Evolutionary conservation across 2,113 vertebrate species (phyloP), one percentile per base, ranked within the genome.

Genomic region (Caranx melampygus): DNA sequence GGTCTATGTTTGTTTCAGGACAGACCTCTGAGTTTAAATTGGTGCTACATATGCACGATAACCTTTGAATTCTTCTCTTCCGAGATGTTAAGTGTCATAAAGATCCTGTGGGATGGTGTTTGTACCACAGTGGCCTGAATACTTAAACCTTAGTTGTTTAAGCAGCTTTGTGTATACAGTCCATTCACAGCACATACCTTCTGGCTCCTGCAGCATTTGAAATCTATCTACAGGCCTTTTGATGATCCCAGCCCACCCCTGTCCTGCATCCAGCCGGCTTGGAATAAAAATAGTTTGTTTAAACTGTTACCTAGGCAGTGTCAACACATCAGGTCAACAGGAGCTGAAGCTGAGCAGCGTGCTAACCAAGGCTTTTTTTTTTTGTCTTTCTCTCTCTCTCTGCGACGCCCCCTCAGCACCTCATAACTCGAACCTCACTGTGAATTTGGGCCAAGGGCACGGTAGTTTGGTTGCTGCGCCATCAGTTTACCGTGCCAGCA

Each of bases 271-370:
- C 80, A 80, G 89, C 79, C 80, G 44, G 75, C 79, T 63, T 45
- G 78, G 74, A 82, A 75, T 90, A 89, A 88, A 92, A 91, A 92
- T 93, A 91, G 91, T 84, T 88, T 92, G 91, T 91, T 92, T 90
- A 90, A 91, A 91, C 80, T 62, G 92, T 93, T 93, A 91, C 92
- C 92, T 91, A 90, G 92, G 88, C 83, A 87, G 78, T 91, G 87
- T 91, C 91, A 91, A 93, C 89, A 90, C 88, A 87, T 83, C 83
- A 3, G 86, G 90, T 92, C 92, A 93, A 93, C 92, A 92, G 92
- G 79, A 93, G 91, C 89, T 88, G 86, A 90, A 77, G 81, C 14
- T 76, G 86, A 86, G 71, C 90, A 88, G 87, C 75, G 34, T 47
- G 62, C 73, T 78, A 86, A 73, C 70, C 63, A 21, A 8, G 58